phyloP scores from a whole-genome alignment of 2,797 vertebrate species.

The Ibycter americanus region DNA sequence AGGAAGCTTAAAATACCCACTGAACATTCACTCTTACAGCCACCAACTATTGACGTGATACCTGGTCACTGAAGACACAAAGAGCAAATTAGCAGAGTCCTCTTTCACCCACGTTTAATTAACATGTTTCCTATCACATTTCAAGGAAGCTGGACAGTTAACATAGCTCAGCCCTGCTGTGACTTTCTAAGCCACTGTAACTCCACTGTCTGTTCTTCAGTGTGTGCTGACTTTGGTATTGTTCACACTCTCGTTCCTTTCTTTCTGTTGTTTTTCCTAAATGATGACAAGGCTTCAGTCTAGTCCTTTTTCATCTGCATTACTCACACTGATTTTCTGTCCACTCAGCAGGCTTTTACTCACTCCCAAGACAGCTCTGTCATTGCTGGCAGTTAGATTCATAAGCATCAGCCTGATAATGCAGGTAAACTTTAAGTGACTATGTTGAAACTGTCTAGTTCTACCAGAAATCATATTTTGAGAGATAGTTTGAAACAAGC shows the following conservation, averaged over 20 bases:
- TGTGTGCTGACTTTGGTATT: background rate
- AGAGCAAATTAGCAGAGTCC: background rate
- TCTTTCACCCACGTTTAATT: background rate
- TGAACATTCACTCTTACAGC: background rate
- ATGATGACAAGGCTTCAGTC: background rate
- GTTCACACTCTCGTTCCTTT: background rate
- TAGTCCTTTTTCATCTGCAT: background rate
- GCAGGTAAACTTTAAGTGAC: background rate
- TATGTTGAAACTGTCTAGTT: background rate
- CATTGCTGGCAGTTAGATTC: background rate
- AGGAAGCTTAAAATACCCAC: background rate
- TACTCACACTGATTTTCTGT: background rate
- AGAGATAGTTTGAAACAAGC: background rate
- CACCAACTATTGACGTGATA: background rate
- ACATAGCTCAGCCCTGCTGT: background rate
- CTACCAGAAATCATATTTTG: background rate
- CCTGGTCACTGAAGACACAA: background rate
- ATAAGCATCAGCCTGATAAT: background rate
- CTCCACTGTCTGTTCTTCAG: background rate
- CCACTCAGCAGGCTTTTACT: background rate
- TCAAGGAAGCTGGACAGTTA: background rate
- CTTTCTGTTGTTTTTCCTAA: background rate
- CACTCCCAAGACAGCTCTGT: background rate
- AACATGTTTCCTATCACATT: background rate
- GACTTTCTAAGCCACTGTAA: background rate